Base-by-base conservation (phyloP, 2,888 invertebrate genomes). In the Notodonta dromedarius region DNA sequence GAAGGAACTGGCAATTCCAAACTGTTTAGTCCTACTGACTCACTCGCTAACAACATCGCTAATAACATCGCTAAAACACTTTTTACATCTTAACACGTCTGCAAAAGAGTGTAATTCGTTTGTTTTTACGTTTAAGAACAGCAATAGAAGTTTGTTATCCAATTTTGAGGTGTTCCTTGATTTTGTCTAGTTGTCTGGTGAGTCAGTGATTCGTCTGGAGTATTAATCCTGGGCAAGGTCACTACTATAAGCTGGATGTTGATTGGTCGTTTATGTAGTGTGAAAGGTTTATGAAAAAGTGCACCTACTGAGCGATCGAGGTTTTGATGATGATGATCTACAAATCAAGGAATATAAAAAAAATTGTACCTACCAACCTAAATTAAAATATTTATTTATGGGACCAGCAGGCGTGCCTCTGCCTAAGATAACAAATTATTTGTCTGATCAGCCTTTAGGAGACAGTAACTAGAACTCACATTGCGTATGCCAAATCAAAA, bases 1-100 rank as follows among this genome's bases (percentile, higher is more conserved):
- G 82, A 72, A 84, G 85, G 85, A 86, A 87, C 86, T 85, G 66
- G 77, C 83, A 77, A 81, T 80, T 86, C 86, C 80, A 80, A 66
- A 55, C 65, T 66, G 71, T 69, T 70, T 60, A 54, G 71, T 73
- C 76, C 73, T 16, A 13, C 16, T 76, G 74, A 74, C 35, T 76
- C 74, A 76, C 13, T 7, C n/a, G 53, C 13, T 4, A 55, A 63
- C 62, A 60, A 62, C 46, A 14, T 55, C 55, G 51, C 44, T 39
- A 1, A 0, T 12, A 13, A 13, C n/a, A 51, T 11, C 14, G 11
- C 13, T 7, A 11, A 13, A 13, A 24, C 2, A 1, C 1, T 35
- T 4, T 7, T 0, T 44, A 13, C 39, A 2, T 57, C 56, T 59
- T 69, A 66, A 54, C 6, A 7, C n/a, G 2, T 62, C 40, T 0